Base-by-base conservation (phyloP, 2,797 vertebrate genomes). In the Oreortyx pictus region DNA sequence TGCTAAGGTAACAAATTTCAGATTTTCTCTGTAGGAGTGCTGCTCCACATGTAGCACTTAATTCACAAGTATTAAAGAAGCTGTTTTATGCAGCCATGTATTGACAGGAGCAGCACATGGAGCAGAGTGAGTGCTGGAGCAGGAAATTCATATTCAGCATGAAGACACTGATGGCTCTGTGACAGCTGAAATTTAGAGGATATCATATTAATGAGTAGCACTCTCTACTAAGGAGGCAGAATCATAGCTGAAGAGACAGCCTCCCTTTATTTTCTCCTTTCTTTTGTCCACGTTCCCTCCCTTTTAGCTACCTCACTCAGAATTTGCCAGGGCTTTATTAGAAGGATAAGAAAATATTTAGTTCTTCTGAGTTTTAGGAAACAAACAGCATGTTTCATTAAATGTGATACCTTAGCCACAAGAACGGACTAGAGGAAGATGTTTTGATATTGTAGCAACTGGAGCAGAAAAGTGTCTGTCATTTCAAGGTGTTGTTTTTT, bases 1-100 rank as follows among this genome's bases (percentile, higher is more conserved):
- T 96, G 85, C 94, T 82, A 94, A 82, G 90, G 87, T 60, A 94
- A 93, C 89, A 89, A 70, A 85, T 76, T 81, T 90, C 86, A 89
- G 65, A 76, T 92, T 82, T 86, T 43, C 43, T 90, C 68, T 89
- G 43, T 66, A 41, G 76, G n/a, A 88, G 90, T 67, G 62, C 39
- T 65, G 22, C 60, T 93, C 39, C 47, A 82, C 37, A 49, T 11
- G 62, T 57, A 75, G 49, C 33, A 61, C 35, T 89, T 91, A 93
- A 84, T 91, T 88, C 86, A 75, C 37, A 82, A 64, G 41, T 81
- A 86, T 79, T 90, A 91, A 86, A 80, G 75, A 82, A 92, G 73
- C 14, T 43, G 66, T 23, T 93, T 95, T 79, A 67, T 73, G 70
- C 73, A 94, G 31, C 78, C 22, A 22, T 92, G 95, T 89, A 90